Evolutionary conservation across 2,888 invertebrate species (phyloP), one percentile per base, ranked within the genome.

Genomic region (Leptopilina drosophilae): DNA sequence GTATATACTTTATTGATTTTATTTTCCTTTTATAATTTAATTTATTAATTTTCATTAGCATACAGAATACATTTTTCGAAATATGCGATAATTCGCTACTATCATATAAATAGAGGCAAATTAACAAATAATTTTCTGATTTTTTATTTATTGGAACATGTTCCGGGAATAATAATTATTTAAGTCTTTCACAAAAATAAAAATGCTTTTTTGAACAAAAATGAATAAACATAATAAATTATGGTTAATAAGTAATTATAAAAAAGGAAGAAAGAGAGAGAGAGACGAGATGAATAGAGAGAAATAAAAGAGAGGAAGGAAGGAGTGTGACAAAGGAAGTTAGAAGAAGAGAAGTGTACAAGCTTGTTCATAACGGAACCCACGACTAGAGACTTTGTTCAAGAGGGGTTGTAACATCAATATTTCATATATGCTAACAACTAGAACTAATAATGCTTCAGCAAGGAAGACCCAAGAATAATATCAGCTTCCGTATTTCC

Each of bases 361-460:
- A 75, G 78, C 69, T 78, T 81, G 81, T 82, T 84, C 84, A 84
- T 84, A 82, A 81, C 80, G 77, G 80, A 82, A 64, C 66, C 64
- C 79, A 80, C 73, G 84, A 82, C 80, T 82, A 80, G 76, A 62
- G 80, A 84, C 84, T 84, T 80, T 81, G 83, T 80, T 79, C 78
- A 66, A 85, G 83, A 76, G 78, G 81, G 83, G 82, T 79, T 88
- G 91, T 90, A 90, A 91, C 91, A 91, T 91, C 91, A 91, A 91
- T 91, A 91, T 91, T 91, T 91, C 91, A 91, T 91, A 90, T 91
- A 91, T 91, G 91, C 91, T 91, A 91, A 91, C 91, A 89, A 89
- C 89, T 88, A 90, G 90, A 91, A 91, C 91, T 91, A 91, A 91
- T 91, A 91, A 91, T 90, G 90, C 91, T 89, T 88, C 86, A 85